A percentile compares a stretch with the other conserved stretches of the same genome.
Conservation (phyloP, 2,797 vertebrate genomes). For the Pangasius sanitwongsei region DNA sequence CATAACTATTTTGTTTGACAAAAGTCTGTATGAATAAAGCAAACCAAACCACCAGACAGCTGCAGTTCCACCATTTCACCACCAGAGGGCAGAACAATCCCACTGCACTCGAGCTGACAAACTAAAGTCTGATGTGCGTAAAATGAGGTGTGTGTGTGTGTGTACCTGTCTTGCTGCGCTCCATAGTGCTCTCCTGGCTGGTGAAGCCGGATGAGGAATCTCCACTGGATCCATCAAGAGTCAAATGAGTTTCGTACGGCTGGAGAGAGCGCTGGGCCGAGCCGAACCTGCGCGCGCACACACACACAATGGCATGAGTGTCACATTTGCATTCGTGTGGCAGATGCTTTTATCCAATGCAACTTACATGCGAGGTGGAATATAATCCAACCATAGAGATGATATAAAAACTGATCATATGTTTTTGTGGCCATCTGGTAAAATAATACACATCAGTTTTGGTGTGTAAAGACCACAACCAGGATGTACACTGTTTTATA, state of each 20-base stretch:
- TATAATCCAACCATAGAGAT: background rate
- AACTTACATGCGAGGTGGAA: background rate
- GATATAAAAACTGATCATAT: background rate
- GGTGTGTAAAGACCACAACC: background rate
- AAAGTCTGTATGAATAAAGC: background rate
- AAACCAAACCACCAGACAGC: background rate
- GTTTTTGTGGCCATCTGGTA: background rate
- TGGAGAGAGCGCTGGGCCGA: conserved; percentile 75
- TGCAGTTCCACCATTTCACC: conserved; percentile 8
- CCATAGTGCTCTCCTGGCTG: conserved; percentile 89
- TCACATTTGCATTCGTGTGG: background rate
- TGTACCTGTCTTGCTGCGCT: conserved; percentile 86
- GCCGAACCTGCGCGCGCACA: conserved; percentile 70
- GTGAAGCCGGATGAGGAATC: conserved; percentile 87
- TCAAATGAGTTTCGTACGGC: conserved; percentile 79
- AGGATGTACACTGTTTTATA: background rate
- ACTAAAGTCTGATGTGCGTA: conserved; percentile 1
- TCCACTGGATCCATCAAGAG: conserved; percentile 82
- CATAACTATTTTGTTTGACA: background rate
- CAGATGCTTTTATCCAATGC: background rate
- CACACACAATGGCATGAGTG: background rate
- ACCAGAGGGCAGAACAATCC: conserved; percentile 43
- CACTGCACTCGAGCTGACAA: background rate
- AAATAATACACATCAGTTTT: background rate
- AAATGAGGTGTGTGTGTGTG: background rate